Base-by-base conservation (phyloP, 2,797 vertebrate genomes). In the Galaxias olidus region DNA sequence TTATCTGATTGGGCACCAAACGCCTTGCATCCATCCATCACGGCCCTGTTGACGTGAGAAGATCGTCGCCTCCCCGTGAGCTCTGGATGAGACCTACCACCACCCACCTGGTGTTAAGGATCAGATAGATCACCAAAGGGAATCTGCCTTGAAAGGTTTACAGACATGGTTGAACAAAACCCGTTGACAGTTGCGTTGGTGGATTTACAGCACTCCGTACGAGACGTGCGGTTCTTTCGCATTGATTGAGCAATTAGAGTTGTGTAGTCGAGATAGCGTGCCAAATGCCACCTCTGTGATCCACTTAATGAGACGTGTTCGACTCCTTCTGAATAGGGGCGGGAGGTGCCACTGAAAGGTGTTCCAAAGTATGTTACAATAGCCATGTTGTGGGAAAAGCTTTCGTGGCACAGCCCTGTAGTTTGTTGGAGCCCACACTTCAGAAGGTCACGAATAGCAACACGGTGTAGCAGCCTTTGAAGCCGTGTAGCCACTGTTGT, bases 371-470 rank as follows among this genome's bases (percentile, higher is more conserved):
- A 4, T 69, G 57, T 55, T 53, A 49, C 30, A 40, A 43, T 13
- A 52, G 14, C 50, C 61, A 59, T 59, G 42, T 52, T 30, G 43
- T 9, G 11, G 52, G 20, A 30, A 30, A 30, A 30, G 30, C 30
- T 30, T 6, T 30, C 30, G 30, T 30, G 30, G 30, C 30, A 30
- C 30, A 30, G 30, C 30, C 30, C 51, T 44, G 45, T 68, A 41
- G 60, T 80, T 66, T 76, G 53, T 74, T 74, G 69, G 66, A 82
- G 76, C 76, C 73, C 78, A 40, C 63, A 68, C 71, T 78, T 74
- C 73, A 77, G 81, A 87, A 88, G 87, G 84, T 90, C 86, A 85
- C 63, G 72, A 80, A 75, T 71, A 78, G 70, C 77, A 74, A 74
- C 64, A 64, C 18, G 69, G 63, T 72, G 30, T 57, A 43, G 62